Evolutionary conservation across 2,113 vertebrate species (phyloP), one percentile per base, ranked within the genome.

Genomic region (Carettochelys insculpta): DNA sequence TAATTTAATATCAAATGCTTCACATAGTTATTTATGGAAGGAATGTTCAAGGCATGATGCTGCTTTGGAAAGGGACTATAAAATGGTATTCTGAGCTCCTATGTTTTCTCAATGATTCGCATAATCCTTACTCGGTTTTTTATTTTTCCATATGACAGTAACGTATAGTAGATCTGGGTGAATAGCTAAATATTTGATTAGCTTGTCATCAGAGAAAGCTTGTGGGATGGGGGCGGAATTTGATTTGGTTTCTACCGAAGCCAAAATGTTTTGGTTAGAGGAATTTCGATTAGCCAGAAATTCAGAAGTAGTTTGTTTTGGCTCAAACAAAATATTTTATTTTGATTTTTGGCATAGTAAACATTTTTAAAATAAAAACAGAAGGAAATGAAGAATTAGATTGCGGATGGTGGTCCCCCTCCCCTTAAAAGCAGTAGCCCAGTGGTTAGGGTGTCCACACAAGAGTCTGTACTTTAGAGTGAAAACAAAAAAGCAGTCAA

Each of bases 51-150:
- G 71, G 82, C 38, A 82, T 65, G 12, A 91, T 52, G 88, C 78
- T 95, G 80, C 88, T 76, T 82, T 95, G 85, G 92, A 93, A 95
- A 94, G 88, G 24, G 87, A 87, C 43, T 92, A 85, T 53, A 83
- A 93, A 92, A 38, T 78, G 81, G 53, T 19, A 19, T 41, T 48
- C 79, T 24, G 1, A 1, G 34, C 76, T 92, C 87, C 85, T 85
- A 2, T 77, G 50, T 81, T 50, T 65, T 93, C 85, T 77, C 48
- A 85, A 11, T 91, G 86, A 81, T 79, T 91, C 88, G 77, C 52
- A 22, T 73, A 83, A 53, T 24, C 3, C 85, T 87, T 93, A 85
- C 77, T 41, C 11, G 4, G 58, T 34, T 58, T 61, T 14, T 34
- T 58, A 34, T 58, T 61, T 61, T 13, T 14, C 58, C 34, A 31